phyloP scores from a whole-genome alignment of 2,113 vertebrate genomes.

The Festucalex cinctus region DNA sequence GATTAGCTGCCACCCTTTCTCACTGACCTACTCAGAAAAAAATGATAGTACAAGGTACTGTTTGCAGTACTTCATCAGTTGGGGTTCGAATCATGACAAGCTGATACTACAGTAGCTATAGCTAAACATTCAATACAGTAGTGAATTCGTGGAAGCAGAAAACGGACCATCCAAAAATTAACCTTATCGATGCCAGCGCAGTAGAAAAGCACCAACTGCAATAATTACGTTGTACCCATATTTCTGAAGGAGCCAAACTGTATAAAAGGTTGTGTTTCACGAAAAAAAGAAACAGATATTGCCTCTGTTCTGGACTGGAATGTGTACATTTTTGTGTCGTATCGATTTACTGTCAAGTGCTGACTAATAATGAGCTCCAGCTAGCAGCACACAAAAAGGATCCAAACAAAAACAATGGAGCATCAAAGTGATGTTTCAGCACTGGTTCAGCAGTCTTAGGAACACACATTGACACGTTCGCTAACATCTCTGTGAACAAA shows the following conservation, averaged over 20 bases:
- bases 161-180: not conserved
- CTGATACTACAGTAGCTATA: too few relatives aligned
- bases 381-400: not conserved
- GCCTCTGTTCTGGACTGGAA: not conserved
- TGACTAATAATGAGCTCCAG: constrained; percentile 8
- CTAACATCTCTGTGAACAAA: constrained; percentile 11
- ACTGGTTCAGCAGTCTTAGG: constrained; percentile 10
- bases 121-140: not conserved
- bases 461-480: constrained; percentile 14
- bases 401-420: constrained; percentile 2
- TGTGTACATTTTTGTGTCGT: not conserved
- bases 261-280: not conserved
- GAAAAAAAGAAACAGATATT: not conserved
- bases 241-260: not conserved
- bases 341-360: not conserved
- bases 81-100: not conserved
- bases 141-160: not conserved
- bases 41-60: not conserved
- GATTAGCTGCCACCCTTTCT: not conserved
- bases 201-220: not conserved
- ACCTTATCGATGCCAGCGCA: not conserved
- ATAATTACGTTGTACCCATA: not conserved
- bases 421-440: constrained; percentile 16
- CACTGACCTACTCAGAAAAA: not conserved
- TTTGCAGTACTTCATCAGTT: not conserved